Evolutionary conservation across 2,888 invertebrate genomes (phyloP), one percentile per base, ranked within the genome.

Genomic region (Encarsia formosa): DNA sequence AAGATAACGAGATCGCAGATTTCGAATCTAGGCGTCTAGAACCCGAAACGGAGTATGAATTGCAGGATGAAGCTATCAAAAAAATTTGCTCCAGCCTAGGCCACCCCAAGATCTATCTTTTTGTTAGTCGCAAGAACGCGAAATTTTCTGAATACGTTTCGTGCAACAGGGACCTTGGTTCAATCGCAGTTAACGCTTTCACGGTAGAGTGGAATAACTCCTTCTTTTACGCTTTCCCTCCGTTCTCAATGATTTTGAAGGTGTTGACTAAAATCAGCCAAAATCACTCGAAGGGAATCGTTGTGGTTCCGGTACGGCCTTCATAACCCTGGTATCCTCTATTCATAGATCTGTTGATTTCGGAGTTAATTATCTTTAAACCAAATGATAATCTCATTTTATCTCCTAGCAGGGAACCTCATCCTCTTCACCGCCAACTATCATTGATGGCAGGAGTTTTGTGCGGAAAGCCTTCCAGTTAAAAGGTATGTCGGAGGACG

Each of bases 221-320:
- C 9, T 52, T 23, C 34, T 59, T 58, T 42, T 62, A 62, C 44
- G 60, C 59, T 3, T 63, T 59, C 34, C 59, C 61, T 9, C 57
- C 55, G 1, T 63, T 63, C 37, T 41, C 56, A 3, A 24, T 62
- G 15, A 58, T 61, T 20, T 16, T 53, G 3, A 60, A 39, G 51
- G 37, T 38, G 2, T 40, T 63, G 22, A 49, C 50, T 8, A 29
- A 29, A 13, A 29, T 29, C 8, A 13, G 8, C 29, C 29, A 29
- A 13, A 13, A 29, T 29, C n/a, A 39, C 31, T 11, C 43, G 5
- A 4, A 2, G 18, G 49, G 55, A 2, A 49, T 52, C 11, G 4
- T 56, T 2, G 49, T 56, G 8, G 49, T 52, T 4, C 56, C 59
- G 5, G 8, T 44, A 16, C 58, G 56, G 57, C 26, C 47, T 13